These are phyloP conservation scores for Drosophila subobscura DNA, from an alignment of 1,140 invertebrate genomes.

Conservation along the genomic window DNA sequence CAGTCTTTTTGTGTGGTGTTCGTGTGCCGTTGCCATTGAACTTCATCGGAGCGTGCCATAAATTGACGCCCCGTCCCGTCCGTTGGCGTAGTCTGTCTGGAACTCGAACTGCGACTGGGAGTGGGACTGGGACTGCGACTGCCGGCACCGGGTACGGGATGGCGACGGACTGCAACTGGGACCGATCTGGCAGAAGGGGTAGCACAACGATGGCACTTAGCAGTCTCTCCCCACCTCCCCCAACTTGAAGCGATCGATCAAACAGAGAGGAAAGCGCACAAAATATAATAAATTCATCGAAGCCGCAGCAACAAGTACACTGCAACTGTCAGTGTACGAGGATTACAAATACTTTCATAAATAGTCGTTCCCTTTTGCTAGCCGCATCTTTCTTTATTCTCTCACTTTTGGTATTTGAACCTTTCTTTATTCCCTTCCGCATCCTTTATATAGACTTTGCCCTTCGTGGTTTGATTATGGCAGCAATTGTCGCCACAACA, in stretches of 20 bases:
- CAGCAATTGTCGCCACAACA: too few relatives aligned
- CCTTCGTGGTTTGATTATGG: too few relatives aligned
- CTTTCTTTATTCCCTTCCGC: too few relatives aligned
- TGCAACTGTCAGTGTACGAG: background rate
- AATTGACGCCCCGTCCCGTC: constrained; percentile 63
- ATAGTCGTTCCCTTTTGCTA: too few relatives aligned
- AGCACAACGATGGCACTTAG: constrained; percentile 53
- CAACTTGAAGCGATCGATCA: constrained; percentile 52
- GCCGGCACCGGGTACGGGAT: background rate
- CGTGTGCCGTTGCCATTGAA: constrained; percentile 66
- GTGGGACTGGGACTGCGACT: too few relatives aligned
- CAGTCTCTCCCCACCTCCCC: constrained; percentile 10
- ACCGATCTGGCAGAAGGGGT: too few relatives aligned
- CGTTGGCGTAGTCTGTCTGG: constrained; percentile 22
- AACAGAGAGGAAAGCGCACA: constrained; percentile 18
- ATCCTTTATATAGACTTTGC: too few relatives aligned
- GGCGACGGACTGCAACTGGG: background rate
- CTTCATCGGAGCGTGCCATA: constrained; percentile 79
- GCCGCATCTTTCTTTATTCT: too few relatives aligned
- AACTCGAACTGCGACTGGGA: constrained; percentile 16
- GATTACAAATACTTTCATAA: too few relatives aligned
- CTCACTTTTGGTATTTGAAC: too few relatives aligned
- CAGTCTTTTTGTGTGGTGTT: constrained; percentile 9
- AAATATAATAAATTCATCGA: background rate
- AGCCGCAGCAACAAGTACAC: constrained; percentile 1